Conservation (phyloP, 2,888 invertebrate genomes). For the Stenolophus ochropezus region DNA sequence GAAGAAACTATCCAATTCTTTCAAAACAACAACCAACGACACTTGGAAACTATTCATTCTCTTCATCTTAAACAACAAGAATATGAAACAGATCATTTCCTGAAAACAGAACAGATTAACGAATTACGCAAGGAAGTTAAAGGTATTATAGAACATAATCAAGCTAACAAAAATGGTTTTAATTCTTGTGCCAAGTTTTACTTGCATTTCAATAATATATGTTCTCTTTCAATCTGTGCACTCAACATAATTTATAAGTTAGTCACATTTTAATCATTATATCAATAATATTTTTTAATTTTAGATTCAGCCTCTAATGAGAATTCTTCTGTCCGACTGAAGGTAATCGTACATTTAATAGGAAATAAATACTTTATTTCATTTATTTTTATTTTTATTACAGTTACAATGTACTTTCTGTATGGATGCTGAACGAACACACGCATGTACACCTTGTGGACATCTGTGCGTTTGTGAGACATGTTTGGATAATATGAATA, state of each 20-base stretch:
- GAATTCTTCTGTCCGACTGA: no score
- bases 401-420: background rate
- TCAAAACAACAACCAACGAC: background rate
- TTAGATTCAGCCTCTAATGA: no score
- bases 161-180: background rate
- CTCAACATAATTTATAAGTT: no score
- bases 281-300: no score
- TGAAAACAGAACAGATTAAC: no score
- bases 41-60: background rate
- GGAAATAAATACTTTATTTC: background rate
- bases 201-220: no score
- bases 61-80: background rate
- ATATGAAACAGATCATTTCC: background rate
- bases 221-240: no score
- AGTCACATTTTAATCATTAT: no score
- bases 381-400: background rate
- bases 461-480: background rate
- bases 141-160: background rate
- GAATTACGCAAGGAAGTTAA: background rate
- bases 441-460: background rate
- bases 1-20: background rate
- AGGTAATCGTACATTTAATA: no score
- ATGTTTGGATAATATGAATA: background rate
- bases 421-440: background rate
- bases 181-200: no score